Percentiles rank a stretch among this genome's conserved stretches.
Evolutionary conservation across 2,888 invertebrate genomes (phyloP).

Genomic region (Amblyteles armatorius): DNA sequence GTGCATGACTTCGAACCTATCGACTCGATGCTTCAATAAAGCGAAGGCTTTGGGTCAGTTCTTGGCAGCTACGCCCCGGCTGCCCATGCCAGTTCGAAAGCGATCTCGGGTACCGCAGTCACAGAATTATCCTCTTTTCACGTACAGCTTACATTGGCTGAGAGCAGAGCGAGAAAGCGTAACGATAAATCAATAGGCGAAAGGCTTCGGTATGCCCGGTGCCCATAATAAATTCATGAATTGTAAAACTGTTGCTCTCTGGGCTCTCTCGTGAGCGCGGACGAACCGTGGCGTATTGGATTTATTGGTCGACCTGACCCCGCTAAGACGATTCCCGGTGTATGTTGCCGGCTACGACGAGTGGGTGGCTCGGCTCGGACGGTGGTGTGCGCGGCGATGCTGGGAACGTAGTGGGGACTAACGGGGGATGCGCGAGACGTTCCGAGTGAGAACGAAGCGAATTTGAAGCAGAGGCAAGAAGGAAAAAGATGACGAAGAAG

Average conservation of each 20-base stretch:
- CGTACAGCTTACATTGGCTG: slow-evolving; percentile 64
- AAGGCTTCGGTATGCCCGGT: slow-evolving; percentile 77
- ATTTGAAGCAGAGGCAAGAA: slow-evolving; percentile 32
- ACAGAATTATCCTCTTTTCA: slow-evolving; percentile 48
- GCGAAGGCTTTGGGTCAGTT: not conserved
- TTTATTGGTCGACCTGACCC: slow-evolving; percentile 84
- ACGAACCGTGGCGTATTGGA: slow-evolving; percentile 84
- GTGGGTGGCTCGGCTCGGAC: slow-evolving; percentile 60
- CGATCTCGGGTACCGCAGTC: slow-evolving; percentile 33
- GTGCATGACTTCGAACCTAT: not conserved
- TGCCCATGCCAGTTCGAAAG: slow-evolving; percentile 6
- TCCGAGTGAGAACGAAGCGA: slow-evolving; percentile 66
- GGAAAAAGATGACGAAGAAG: slow-evolving; percentile 50
- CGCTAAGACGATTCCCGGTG: slow-evolving; percentile 79
- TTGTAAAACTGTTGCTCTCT: slow-evolving; percentile 83
- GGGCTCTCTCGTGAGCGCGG: slow-evolving; percentile 71
- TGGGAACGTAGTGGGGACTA: slow-evolving; percentile 63
- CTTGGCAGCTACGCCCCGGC: not conserved
- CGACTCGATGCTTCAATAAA: not conserved
- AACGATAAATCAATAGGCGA: slow-evolving; percentile 82
- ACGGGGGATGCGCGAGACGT: slow-evolving; percentile 67
- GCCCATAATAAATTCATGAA: slow-evolving; percentile 84
- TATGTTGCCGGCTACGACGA: slow-evolving; percentile 59
- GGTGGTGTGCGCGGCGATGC: slow-evolving; percentile 64
- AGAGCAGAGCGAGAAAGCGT: slow-evolving; percentile 75